Evolutionary conservation across 2,888 invertebrate species (phyloP).

Genomic region (Calliopum simillimum): DNA sequence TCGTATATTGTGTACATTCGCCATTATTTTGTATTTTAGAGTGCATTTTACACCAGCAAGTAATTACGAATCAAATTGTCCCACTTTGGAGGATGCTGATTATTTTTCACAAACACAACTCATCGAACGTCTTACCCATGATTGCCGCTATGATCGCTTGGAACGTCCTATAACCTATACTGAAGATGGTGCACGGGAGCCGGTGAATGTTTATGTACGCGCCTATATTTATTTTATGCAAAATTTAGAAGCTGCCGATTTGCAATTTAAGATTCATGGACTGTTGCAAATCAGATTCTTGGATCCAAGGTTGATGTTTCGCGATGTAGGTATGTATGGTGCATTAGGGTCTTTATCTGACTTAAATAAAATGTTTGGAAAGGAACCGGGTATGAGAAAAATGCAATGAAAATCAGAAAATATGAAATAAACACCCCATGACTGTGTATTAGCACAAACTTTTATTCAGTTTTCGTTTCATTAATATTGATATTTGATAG

Average conservation of each 20-base stretch:
- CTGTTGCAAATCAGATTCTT: constrained; percentile 82
- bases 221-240: constrained; percentile 87
- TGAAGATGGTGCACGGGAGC: constrained; percentile 69
- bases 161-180: constrained; percentile 71
- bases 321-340: too few relatives aligned
- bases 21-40: neutral
- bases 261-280: constrained; percentile 88
- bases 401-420: too few relatives aligned
- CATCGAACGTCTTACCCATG: constrained; percentile 76
- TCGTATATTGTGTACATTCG: too few relatives aligned
- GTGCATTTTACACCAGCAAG: neutral
- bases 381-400: too few relatives aligned
- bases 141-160: constrained; percentile 82
- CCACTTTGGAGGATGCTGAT: constrained; percentile 71
- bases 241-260: constrained; percentile 83
- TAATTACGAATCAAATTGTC: constrained; percentile 63
- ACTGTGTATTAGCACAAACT: too few relatives aligned
- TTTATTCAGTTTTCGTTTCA: too few relatives aligned
- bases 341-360: too few relatives aligned
- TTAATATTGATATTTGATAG: too few relatives aligned
- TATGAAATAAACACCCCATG: too few relatives aligned
- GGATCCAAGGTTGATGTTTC: constrained; percentile 78
- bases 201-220: constrained; percentile 78
- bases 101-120: constrained; percentile 80
- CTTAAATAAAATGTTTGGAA: too few relatives aligned